phyloP scores from a whole-genome alignment of 1,140 invertebrate genomes.

The Lasioglossum albipes region DNA sequence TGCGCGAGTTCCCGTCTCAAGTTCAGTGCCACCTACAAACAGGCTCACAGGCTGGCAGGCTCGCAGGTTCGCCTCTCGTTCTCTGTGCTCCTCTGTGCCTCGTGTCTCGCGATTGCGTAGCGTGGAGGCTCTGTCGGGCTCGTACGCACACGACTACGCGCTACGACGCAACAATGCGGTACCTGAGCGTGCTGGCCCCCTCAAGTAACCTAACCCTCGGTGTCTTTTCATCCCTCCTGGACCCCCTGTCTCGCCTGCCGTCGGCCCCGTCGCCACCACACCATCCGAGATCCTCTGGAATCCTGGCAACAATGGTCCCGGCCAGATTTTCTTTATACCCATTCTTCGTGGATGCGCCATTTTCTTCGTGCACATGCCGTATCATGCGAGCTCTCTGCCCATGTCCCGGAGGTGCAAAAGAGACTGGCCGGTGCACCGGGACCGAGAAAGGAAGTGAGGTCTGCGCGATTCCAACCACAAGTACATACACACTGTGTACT shows the following conservation, averaged over 20 bases:
- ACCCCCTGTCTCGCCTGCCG: constrained; percentile 48
- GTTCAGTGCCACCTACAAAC: constrained; percentile 54
- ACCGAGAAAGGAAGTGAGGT: constrained; percentile 13
- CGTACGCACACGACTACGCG: constrained; percentile 30
- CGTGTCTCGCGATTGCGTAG: constrained; percentile 17
- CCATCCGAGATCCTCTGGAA: constrained; percentile 42
- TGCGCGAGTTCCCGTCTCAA: constrained; percentile 51
- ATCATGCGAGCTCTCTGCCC: constrained; percentile 30
- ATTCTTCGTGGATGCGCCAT: constrained; percentile 49
- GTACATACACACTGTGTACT: no score
- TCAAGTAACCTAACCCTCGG: constrained; percentile 57
- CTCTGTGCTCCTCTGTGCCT: constrained; percentile 12
- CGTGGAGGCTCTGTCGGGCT: constrained; percentile 7
- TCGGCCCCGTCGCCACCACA: constrained; percentile 2
- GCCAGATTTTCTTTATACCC: constrained; percentile 49
- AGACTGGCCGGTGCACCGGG: not conserved
- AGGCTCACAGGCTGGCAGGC: constrained; percentile 19
- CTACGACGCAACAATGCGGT: constrained; percentile 59
- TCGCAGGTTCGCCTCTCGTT: constrained; percentile 33
- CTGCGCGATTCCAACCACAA: constrained; percentile 8
- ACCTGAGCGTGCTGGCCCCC: constrained; percentile 56
- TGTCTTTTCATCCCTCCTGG: constrained; percentile 59
- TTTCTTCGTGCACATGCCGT: constrained; percentile 50
- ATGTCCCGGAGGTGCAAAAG: constrained; percentile 38
- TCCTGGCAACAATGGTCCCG: constrained; percentile 50